Conservation (phyloP, 2,888 invertebrate genomes). For the Nemotelus nigrinus region DNA sequence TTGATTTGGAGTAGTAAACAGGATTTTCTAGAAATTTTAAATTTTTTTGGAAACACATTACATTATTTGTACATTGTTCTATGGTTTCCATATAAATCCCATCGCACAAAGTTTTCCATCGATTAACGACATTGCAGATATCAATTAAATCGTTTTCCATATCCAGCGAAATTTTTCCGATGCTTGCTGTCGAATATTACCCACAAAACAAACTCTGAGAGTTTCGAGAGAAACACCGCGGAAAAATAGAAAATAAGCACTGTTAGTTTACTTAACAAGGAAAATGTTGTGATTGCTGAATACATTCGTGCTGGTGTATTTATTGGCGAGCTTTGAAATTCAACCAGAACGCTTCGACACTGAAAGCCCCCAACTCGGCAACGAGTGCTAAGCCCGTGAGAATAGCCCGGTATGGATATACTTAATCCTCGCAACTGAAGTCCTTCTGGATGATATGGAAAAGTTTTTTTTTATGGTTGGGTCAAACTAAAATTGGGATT, state of each 20-base stretch:
- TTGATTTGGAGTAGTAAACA: no score
- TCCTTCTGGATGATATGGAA: conserved; percentile 47
- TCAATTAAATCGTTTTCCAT: not conserved
- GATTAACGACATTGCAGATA: not conserved
- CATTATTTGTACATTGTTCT: no score
- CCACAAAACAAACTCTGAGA: no score
- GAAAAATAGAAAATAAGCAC: conserved; percentile 45
- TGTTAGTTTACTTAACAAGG: conserved; percentile 50
- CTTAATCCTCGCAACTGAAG: conserved; percentile 42
- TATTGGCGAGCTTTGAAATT: conserved; percentile 37
- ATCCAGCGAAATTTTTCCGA: no score
- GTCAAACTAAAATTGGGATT: conserved; percentile 48
- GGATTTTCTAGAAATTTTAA: no score
- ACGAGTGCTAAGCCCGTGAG: not conserved
- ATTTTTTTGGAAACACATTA: no score
- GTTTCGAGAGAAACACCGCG: not conserved
- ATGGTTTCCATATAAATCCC: no score
- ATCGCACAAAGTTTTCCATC: no score
- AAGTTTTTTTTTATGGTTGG: conserved; percentile 34
- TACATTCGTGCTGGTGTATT: conserved; percentile 44
- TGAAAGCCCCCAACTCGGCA: not conserved
- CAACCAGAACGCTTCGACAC: not conserved
- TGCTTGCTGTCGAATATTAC: no score
- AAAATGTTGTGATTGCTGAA: conserved; percentile 48
- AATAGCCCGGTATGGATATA: conserved; percentile 41